phyloP scores from a whole-genome alignment of 1,140 invertebrate species.

The Cecropterus lyciades region DNA sequence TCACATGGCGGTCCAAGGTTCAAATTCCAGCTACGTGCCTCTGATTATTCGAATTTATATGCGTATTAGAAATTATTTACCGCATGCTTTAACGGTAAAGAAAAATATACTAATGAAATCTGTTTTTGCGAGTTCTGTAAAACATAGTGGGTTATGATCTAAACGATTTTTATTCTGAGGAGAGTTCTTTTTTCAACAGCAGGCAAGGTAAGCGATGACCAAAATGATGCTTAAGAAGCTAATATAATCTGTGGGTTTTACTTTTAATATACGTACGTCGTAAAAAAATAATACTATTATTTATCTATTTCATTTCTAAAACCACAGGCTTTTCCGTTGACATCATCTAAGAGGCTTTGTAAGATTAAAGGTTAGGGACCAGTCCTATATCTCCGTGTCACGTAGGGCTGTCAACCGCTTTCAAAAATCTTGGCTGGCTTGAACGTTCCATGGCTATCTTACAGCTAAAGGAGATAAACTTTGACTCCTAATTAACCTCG shows the following conservation, averaged over 20 bases:
- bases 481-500: slow-evolving; percentile 24
- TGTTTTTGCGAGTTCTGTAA: no score
- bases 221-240: neutral
- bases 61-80: no score
- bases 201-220: neutral
- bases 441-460: neutral
- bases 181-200: no score
- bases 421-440: slow-evolving; percentile 9
- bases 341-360: slow-evolving; percentile 11
- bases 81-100: no score
- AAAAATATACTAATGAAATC: no score
- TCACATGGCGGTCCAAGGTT: no score
- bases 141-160: no score
- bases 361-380: slow-evolving; percentile 33
- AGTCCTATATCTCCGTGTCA: slow-evolving; percentile 30
- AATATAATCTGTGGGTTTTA: neutral
- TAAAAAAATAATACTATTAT: neutral
- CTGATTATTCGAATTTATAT: no score
- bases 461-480: slow-evolving; percentile 18
- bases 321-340: slow-evolving; percentile 12
- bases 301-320: slow-evolving; percentile 13
- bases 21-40: no score
- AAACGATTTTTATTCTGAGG: no score
- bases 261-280: no score
- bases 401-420: slow-evolving; percentile 20